Evolutionary conservation across 2,888 invertebrate genomes (phyloP).

Genomic region (Glyphotaelius pellucidus): DNA sequence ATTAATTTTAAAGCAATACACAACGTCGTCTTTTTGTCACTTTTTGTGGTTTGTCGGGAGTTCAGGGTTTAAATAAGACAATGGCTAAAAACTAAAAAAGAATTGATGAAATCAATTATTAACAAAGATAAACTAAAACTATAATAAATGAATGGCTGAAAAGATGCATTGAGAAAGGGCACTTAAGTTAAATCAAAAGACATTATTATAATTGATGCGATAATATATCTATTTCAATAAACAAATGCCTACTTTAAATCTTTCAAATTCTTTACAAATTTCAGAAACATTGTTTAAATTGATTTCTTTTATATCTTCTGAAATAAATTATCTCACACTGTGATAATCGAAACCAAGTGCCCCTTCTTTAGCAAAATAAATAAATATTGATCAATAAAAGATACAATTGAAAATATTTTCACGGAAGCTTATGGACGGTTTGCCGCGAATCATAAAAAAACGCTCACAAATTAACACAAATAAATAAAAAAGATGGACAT

Average conservation of each 20-base stretch:
- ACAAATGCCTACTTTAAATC: too few species aligned
- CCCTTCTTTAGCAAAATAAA: background rate
- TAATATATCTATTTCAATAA: too few species aligned
- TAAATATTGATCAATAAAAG: background rate
- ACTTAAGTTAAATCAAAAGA: background rate
- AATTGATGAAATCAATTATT: slow-evolving; percentile 25
- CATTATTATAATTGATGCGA: background rate
- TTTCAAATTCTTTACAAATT: background rate
- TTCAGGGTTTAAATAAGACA: slow-evolving; percentile 32
- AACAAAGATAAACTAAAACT: background rate
- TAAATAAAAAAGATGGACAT: slow-evolving; percentile 16
- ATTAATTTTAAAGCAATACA: background rate
- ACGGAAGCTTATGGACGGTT: slow-evolving; percentile 13
- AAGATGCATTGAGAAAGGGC: background rate
- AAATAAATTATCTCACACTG: too few species aligned
- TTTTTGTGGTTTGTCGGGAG: slow-evolving; percentile 6
- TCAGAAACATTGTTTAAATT: background rate
- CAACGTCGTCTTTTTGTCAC: background rate
- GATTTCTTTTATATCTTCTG: background rate
- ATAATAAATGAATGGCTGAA: background rate
- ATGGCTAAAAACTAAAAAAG: slow-evolving; percentile 41
- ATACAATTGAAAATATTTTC: background rate
- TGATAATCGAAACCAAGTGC: background rate
- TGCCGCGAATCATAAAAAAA: background rate
- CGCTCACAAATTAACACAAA: slow-evolving; percentile 18